Evolutionary conservation across 2,113 vertebrate genomes (phyloP), one percentile per base, ranked within the genome.

Genomic region (Lepisosteus oculatus): DNA sequence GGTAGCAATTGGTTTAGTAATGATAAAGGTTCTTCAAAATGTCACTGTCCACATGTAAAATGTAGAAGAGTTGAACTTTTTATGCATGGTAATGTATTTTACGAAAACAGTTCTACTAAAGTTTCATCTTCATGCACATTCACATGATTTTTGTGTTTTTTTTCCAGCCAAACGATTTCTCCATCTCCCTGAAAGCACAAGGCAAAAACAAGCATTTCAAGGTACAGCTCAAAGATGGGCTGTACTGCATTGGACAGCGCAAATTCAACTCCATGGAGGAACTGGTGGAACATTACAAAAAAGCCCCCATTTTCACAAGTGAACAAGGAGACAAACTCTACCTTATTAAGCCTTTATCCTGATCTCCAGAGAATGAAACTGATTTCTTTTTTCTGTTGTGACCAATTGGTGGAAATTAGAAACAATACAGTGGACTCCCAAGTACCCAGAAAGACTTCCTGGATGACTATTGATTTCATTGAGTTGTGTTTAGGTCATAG

Each of bases 171-270:
- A 95, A 95, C 59, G 94, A 96, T 85, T 96, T 96, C 85, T 95
- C 95, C 73, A 94, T 95, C 80, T 96, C 95, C 47, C 84, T 96
- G 86, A 96, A 96, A 88, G 94, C 95, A 13, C 93, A 94, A 86
- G 92, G 93, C 80, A 96, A 96, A 90, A 96, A 96, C 92, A 96
- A 96, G 86, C 95, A 96, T 92, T 95, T 96, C 89, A 96, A 96
- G 88, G 95, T 96, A 73, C 94, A 95, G 80, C 84, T 96, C 81
- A 95, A 95, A 88, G 94, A 95, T 73, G 91, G 73, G 85, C 88
- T 94, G 73, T 95, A 95, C 88, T 96, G 95, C 89, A 95, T 95
- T 73, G 95, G 95, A 86, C 95, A 96, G 79, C 93, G 95, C 79
- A 95, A 93, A 90, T 96, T 96, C 90, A 87, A 86, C 90, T 94